Evolutionary conservation across 2,888 invertebrate genomes (phyloP), one percentile per base, ranked within the genome.

Genomic region (Cecidostiba fungosa): DNA sequence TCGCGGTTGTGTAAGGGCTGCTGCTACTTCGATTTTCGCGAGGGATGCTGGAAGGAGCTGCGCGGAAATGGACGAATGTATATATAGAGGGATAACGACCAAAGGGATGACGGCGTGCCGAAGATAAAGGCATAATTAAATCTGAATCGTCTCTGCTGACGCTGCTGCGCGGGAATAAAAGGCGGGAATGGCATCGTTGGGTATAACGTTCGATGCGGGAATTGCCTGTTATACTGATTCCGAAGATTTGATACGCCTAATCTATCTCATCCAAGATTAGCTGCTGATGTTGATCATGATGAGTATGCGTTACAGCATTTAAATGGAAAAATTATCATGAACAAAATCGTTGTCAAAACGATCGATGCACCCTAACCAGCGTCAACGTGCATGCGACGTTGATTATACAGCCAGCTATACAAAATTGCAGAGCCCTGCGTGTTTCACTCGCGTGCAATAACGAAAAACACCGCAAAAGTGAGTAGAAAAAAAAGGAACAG

Each of bases 71-170:
- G 16, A 50, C 0, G 29, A 12, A 36, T 54, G 54, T 50, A 16
- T 4, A 70, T 50, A 23, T 1, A n/a, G 29, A 69, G 54, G 43
- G 54, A 76, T 19, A 43, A 77, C 54, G 36, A 54, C 26, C 81
- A 80, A 74, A 76, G 78, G 79, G 66, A 26, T 76, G n/a, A 43
- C 43, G 39, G 74, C 26, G 82, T 82, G 82, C 29, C 59, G 26
- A 32, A 78, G 84, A 84, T 78, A 78, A 78, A 84, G 79, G 50
- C 66, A 39, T 74, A 79, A 84, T 84, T 79, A 84, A 74, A 84
- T 79, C n/a, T 66, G 79, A 73, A 84, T 79, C 26, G 69, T 69
- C 66, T n/a, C 59, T 59, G 59, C 59, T 59, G 59, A 23, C 23
- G 23, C 59, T 4, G 23, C 59, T 59, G 36, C 19, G 10, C 23